Evolutionary conservation across 2,113 vertebrate species (phyloP).

Genomic region (Callopanchax toddi): DNA sequence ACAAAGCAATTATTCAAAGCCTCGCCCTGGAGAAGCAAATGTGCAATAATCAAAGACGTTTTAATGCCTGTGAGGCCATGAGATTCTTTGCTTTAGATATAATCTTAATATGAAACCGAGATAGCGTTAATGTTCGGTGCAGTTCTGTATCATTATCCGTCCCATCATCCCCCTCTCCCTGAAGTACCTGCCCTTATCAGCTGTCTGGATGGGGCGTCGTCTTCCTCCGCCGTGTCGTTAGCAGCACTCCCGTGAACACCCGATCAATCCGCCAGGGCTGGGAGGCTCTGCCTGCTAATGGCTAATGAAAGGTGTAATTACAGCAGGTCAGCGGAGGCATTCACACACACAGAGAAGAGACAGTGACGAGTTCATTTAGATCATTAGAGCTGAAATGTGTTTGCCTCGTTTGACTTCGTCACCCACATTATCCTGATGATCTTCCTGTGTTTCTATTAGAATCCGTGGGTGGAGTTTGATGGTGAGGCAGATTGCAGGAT

Average conservation of each 20-base stretch:
- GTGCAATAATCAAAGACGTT: constrained; percentile 20
- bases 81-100: constrained; percentile 45
- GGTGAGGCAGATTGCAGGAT: constrained; percentile 38
- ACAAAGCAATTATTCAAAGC: constrained; percentile 5
- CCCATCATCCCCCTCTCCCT: constrained; percentile 45
- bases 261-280: constrained; percentile 64
- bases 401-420: constrained; percentile 64
- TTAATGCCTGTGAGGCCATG: constrained; percentile 30
- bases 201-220: constrained; percentile 25
- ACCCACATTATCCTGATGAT: constrained; percentile 54
- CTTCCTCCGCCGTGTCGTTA: constrained; percentile 54
- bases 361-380: constrained; percentile 71
- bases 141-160: constrained; percentile 51
- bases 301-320: constrained; percentile 80
- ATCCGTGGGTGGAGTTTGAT: constrained; percentile 51
- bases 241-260: constrained; percentile 48
- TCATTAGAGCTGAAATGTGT: constrained; percentile 69
- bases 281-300: constrained; percentile 68
- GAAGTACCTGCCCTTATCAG: constrained; percentile 68
- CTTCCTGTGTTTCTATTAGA: constrained; percentile 59
- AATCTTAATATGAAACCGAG: constrained; percentile 46
- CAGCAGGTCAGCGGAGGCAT: constrained; percentile 64
- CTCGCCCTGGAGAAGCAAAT: background rate
- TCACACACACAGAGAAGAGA: constrained; percentile 45
- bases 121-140: constrained; percentile 39